Percentiles rank a stretch among this genome's conserved stretches.
phyloP scores from a whole-genome alignment of 1,140 invertebrate genomes.

The Arctopsyche grandis region DNA sequence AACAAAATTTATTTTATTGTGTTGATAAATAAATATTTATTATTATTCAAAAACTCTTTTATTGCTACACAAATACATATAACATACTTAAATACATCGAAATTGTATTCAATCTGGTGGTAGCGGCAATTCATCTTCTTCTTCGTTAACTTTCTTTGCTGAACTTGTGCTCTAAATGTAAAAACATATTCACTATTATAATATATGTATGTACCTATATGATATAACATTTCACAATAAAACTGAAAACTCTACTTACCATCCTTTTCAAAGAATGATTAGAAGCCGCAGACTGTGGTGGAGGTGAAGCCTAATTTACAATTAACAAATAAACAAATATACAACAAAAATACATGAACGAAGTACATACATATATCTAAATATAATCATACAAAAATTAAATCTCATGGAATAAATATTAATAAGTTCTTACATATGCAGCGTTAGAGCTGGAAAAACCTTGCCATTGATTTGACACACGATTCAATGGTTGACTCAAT shows the following conservation, averaged over 20 bases:
- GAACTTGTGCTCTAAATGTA: slow-evolving; percentile 42
- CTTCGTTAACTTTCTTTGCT: slow-evolving; percentile 43
- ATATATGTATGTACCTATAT: background rate
- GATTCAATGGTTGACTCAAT: slow-evolving; percentile 26
- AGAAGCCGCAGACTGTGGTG: slow-evolving; percentile 19
- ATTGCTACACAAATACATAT: background rate
- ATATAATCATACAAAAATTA: background rate
- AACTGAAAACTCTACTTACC: background rate
- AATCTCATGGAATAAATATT: background rate
- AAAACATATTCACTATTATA: slow-evolving; percentile 1
- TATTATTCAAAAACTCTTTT: background rate
- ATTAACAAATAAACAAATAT: background rate
- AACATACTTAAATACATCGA: background rate
- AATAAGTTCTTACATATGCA: slow-evolving; percentile 21
- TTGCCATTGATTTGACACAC: slow-evolving; percentile 29
- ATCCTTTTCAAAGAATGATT: slow-evolving; percentile 30
- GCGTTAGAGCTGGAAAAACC: background rate
- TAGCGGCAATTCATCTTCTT: slow-evolving; percentile 47
- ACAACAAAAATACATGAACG: background rate
- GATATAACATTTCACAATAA: background rate
- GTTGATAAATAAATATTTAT: slow-evolving; percentile 26
- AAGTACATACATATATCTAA: background rate
- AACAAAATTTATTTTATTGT: slow-evolving; percentile 21
- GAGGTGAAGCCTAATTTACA: slow-evolving; percentile 9
- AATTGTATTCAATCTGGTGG: slow-evolving; percentile 39